These are phyloP conservation scores for Calidris pugnax DNA, from an alignment of 2,113 vertebrate genomes.

Conservation along the genomic window DNA sequence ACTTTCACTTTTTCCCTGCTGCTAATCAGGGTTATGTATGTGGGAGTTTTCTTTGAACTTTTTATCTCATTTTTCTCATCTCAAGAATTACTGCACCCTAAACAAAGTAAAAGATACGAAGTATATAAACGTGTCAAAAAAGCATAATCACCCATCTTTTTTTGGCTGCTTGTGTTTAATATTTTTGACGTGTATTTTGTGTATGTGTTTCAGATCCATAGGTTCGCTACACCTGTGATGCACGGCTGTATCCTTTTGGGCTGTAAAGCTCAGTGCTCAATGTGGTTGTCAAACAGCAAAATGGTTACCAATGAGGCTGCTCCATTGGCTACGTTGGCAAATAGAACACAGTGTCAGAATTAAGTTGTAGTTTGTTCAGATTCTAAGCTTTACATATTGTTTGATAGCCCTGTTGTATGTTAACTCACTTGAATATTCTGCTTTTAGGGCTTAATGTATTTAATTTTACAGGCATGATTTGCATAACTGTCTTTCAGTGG, in stretches of 20 bases:
- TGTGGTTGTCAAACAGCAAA: not conserved
- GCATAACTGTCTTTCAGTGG: not conserved
- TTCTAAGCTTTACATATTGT: not conserved
- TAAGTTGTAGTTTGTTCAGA: not conserved
- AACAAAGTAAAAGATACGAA: not conserved
- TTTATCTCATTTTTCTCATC: not conserved
- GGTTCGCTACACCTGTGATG: slow-evolving; percentile 90
- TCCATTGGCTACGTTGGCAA: not conserved
- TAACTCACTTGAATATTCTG: not conserved
- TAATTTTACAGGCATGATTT: not conserved
- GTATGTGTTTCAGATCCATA: slow-evolving; percentile 84
- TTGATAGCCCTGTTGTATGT: not conserved
- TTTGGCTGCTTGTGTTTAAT: not conserved
- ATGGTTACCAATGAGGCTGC: not conserved
- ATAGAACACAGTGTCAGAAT: not conserved
- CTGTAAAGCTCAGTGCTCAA: not conserved
- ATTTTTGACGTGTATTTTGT: not conserved
- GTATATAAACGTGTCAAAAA: not conserved
- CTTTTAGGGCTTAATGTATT: not conserved
- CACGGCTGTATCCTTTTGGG: slow-evolving; percentile 95
- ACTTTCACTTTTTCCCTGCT: not conserved
- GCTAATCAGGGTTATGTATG: not conserved
- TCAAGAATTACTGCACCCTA: not conserved
- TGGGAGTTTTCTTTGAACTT: not conserved
- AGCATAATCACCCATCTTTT: not conserved